A percentile compares a stretch with the other conserved stretches of the same genome.
These are phyloP conservation scores for Drosophila mercatorum DNA, from an alignment of 2,888 invertebrate species.

Conservation along the genomic window DNA sequence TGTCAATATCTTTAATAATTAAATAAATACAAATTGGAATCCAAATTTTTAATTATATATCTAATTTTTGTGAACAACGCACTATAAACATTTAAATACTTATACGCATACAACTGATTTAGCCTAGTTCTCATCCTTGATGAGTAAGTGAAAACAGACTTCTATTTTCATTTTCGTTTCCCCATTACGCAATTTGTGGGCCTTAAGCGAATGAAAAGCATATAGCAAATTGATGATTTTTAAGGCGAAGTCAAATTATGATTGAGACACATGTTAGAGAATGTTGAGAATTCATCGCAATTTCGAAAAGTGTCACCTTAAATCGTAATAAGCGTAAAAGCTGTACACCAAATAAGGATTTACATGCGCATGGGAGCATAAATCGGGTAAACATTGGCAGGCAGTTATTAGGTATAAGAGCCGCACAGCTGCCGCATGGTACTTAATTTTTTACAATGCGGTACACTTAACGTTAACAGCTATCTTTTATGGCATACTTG, in stretches of 20 bases:
- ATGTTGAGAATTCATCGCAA: neutral
- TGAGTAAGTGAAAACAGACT: neutral
- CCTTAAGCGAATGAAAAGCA: neutral
- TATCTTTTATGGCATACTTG: slow-evolving; percentile 60
- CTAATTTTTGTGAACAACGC: neutral
- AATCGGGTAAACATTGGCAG: slow-evolving; percentile 47
- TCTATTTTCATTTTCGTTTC: neutral
- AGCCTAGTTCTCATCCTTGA: neutral
- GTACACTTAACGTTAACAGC: slow-evolving; percentile 47
- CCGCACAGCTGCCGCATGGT: slow-evolving; percentile 43
- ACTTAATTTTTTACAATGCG: slow-evolving; percentile 63
- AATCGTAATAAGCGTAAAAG: slow-evolving; percentile 62
- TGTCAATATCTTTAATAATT: no score
- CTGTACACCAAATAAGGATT: slow-evolving; percentile 40
- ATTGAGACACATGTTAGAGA: slow-evolving; percentile 7
- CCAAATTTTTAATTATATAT: neutral
- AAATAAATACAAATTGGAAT: no score
- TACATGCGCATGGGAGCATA: slow-evolving; percentile 39
- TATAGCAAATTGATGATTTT: neutral
- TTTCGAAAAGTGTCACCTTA: slow-evolving; percentile 34
- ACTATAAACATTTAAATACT: neutral
- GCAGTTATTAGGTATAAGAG: slow-evolving; percentile 33
- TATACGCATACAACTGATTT: neutral
- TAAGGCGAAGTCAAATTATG: slow-evolving; percentile 7
- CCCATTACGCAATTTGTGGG: neutral